A percentile compares a stretch with the other conserved stretches of the same genome.
These are phyloP conservation scores for Eupithecia pulchellata DNA, from an alignment of 2,888 invertebrate species.

Conservation along the genomic window DNA sequence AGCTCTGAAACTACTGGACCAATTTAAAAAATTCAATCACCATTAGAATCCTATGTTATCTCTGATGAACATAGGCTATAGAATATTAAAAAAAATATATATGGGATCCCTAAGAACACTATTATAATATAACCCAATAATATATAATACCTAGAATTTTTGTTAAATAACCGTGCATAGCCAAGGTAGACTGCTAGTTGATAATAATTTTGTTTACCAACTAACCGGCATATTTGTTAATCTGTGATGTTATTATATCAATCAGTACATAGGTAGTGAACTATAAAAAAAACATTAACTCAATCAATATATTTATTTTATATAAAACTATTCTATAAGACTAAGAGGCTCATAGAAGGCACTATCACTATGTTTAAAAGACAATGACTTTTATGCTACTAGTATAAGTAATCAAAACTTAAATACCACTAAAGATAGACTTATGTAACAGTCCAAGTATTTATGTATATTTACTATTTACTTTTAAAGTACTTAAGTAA, in stretches of 20 bases:
- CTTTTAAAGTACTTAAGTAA: background rate
- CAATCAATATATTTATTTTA: slow-evolving; percentile 12
- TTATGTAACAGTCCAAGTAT: background rate
- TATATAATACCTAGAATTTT: no score
- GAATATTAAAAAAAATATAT: no score
- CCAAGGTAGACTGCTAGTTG: no score
- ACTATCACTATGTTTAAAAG: slow-evolving; percentile 2
- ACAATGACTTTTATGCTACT: background rate
- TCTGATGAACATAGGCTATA: no score
- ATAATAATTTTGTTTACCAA: no score
- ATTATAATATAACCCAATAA: no score
- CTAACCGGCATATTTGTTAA: background rate
- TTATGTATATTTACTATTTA: no score
- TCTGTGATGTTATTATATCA: background rate
- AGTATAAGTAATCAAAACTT: background rate
- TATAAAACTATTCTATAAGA: background rate
- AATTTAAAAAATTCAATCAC: no score
- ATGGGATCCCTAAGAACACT: no score
- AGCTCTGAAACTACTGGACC: no score
- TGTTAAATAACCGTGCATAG: no score
- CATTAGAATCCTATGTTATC: no score
- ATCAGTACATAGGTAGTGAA: background rate
- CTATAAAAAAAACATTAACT: background rate
- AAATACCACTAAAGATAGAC: background rate
- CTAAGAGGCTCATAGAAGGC: background rate